Evolutionary conservation across 2,888 invertebrate genomes (phyloP).

Genomic region (Ferrisia virgata): DNA sequence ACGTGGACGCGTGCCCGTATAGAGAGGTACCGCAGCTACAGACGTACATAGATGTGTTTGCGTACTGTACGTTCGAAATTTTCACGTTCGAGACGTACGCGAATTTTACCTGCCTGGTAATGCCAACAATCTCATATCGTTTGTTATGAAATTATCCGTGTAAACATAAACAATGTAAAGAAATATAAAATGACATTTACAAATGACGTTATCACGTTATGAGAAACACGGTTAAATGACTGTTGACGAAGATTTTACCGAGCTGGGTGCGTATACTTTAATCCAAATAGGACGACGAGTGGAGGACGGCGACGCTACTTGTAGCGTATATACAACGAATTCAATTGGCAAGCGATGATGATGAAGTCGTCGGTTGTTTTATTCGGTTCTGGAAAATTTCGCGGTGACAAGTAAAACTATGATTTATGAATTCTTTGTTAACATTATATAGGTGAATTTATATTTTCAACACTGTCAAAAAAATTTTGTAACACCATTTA

Average conservation of each 20-base stretch:
- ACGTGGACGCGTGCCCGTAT: too few relatives aligned
- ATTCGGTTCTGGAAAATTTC: constrained; percentile 13
- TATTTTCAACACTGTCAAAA: not conserved
- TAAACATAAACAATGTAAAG: constrained; percentile 44
- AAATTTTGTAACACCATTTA: constrained; percentile 9
- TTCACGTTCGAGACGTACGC: not conserved
- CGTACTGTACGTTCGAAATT: not conserved
- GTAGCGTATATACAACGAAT: too few relatives aligned
- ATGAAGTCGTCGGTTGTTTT: not conserved
- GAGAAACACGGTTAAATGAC: constrained; percentile 43
- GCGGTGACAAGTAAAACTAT: constrained; percentile 11
- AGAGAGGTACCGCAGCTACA: too few relatives aligned
- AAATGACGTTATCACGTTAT: constrained; percentile 39
- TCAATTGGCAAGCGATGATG: not conserved
- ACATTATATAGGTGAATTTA: constrained; percentile 7
- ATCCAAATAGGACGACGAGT: not conserved
- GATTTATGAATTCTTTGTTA: constrained; percentile 20
- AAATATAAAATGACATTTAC: constrained; percentile 40
- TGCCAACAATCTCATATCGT: constrained; percentile 37
- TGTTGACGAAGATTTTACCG: constrained; percentile 32
- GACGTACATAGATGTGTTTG: not conserved
- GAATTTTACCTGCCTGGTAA: not conserved
- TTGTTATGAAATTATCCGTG: constrained; percentile 37
- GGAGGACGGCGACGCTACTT: too few relatives aligned
- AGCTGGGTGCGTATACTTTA: not conserved